phyloP scores from a whole-genome alignment of 2,888 invertebrate species.

The Trissoscelio sp. region DNA sequence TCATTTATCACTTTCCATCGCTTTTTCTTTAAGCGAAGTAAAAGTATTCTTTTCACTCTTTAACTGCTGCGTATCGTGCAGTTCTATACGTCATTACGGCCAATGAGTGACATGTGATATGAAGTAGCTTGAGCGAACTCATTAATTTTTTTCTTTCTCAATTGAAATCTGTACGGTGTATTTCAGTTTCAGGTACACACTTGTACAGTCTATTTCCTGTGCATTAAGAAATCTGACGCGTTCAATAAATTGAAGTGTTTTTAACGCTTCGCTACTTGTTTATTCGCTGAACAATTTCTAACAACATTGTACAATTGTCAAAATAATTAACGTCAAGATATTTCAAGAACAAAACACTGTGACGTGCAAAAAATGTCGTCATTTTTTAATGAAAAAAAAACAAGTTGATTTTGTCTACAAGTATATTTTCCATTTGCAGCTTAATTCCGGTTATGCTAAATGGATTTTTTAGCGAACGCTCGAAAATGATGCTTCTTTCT shows the following conservation, averaged over 20 bases:
- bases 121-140: constrained; percentile 29
- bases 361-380: neutral
- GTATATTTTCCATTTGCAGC: constrained; percentile 12
- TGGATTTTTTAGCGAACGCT: constrained; percentile 16
- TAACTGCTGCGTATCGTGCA: constrained; percentile 12
- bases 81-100: constrained; percentile 11
- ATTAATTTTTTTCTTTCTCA: constrained; percentile 8
- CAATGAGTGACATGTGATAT: constrained; percentile 45
- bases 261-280: constrained; percentile 20
- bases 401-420: constrained; percentile 34
- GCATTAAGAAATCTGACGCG: constrained; percentile 10
- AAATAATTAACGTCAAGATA: too few relatives aligned
- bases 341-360: too few relatives aligned
- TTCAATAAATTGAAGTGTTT: constrained; percentile 6
- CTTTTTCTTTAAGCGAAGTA: constrained; percentile 44
- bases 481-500: constrained; percentile 26
- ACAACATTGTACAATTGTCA: neutral
- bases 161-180: constrained; percentile 1
- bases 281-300: neutral
- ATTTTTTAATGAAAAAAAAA: constrained; percentile 20
- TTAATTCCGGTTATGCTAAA: constrained; percentile 50
- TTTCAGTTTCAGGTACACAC: constrained; percentile 9
- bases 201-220: neutral
- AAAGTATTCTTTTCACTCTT: constrained; percentile 56
- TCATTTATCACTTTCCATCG: constrained; percentile 46